Percentiles rank a stretch among this genome's conserved stretches.
These are phyloP conservation scores for Otus scops DNA, from an alignment of 2,797 vertebrate species.

Conservation along the genomic window DNA sequence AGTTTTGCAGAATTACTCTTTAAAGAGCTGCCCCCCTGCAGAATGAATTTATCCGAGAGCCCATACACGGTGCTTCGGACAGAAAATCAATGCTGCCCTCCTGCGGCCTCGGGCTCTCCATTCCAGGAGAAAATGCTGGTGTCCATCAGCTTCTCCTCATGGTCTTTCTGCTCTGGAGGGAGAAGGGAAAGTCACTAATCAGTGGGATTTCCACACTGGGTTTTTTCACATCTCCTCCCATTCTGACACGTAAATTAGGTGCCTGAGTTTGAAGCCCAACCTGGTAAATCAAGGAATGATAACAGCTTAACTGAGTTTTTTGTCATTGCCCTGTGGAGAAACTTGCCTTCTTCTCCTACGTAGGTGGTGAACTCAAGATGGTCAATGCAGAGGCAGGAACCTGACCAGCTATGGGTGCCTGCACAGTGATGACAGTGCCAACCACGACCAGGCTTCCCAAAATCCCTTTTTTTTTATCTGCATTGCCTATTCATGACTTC, in stretches of 20 bases:
- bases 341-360: background rate
- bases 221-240: background rate
- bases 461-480: rapidly evolving
- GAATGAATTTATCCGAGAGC: rapidly evolving
- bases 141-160: rapidly evolving
- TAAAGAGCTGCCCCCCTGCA: background rate
- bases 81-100: slow-evolving; percentile 55
- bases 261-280: background rate
- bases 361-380: background rate
- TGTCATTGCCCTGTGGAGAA: background rate
- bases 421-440: background rate
- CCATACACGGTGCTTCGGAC: rapidly evolving
- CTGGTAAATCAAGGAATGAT: background rate
- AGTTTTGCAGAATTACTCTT: rapidly evolving
- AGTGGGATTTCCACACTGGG: background rate
- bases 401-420: background rate
- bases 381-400: background rate
- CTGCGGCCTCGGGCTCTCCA: background rate
- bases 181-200: background rate
- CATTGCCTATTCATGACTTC: background rate
- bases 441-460: background rate
- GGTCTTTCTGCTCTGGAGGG: background rate
- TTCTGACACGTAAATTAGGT: background rate
- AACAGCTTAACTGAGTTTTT: background rate
- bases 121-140: background rate